These are phyloP conservation scores for Sander vitreus DNA, from an alignment of 2,113 vertebrate genomes.

Conservation along the genomic window DNA sequence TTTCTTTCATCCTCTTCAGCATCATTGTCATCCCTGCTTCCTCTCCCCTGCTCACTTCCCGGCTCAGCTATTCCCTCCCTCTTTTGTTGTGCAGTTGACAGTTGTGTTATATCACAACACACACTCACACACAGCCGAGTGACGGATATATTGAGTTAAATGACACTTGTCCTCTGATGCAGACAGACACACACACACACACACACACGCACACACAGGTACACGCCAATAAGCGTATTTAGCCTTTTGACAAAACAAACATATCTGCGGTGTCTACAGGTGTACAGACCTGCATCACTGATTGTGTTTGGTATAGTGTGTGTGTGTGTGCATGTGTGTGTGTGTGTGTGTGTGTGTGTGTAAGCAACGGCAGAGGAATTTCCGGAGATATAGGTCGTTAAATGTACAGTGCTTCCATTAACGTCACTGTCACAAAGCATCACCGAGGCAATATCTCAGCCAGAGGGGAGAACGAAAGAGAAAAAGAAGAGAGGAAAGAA, in stretches of 20 bases:
- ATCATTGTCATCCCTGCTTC: not conserved
- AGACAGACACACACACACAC: not conserved
- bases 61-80: not conserved
- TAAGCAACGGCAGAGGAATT: conserved; percentile 41
- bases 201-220: conserved; percentile 1
- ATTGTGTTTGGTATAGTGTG: conserved; percentile 8
- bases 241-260: conserved; percentile 2
- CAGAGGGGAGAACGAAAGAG: not conserved
- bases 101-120: conserved; percentile 20
- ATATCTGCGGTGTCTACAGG: conserved; percentile 12
- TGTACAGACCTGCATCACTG: conserved; percentile 33
- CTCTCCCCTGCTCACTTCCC: not conserved
- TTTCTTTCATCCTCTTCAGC: not conserved
- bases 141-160: conserved; percentile 6
- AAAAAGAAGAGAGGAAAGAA: not conserved
- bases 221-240: not conserved
- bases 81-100: conserved; percentile 40
- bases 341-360: conserved; percentile 25
- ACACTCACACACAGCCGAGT: conserved; percentile 17
- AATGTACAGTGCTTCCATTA: conserved; percentile 80
- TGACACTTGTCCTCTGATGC: not conserved
- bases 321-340: conserved; percentile 35
- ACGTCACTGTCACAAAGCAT: conserved; percentile 77
- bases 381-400: conserved; percentile 65
- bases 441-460: conserved; percentile 75